Evolutionary conservation across 2,888 invertebrate species (phyloP).

Genomic region (Euplagia quadripunctaria): DNA sequence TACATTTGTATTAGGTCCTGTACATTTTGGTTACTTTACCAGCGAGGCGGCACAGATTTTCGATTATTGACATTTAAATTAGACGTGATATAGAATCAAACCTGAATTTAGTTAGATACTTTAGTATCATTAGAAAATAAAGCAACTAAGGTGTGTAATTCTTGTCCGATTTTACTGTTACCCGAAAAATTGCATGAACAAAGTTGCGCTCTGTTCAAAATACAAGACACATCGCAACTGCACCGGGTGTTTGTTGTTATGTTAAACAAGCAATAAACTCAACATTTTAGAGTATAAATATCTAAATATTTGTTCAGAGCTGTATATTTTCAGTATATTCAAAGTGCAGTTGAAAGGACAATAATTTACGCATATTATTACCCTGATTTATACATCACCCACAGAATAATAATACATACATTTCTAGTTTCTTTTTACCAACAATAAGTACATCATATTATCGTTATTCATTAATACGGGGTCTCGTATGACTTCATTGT

Average conservation of each 20-base stretch:
- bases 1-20: no score
- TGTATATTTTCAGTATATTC: conserved; percentile 36
- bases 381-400: conserved; percentile 1
- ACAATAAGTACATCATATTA: conserved; percentile 44
- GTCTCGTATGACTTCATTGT: conserved; percentile 62
- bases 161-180: not conserved
- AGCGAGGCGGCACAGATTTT: no score
- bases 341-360: conserved; percentile 26
- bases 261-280: conserved; percentile 24
- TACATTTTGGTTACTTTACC: no score
- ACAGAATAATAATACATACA: conserved; percentile 22
- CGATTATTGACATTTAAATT: no score
- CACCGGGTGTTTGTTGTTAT: conserved; percentile 23
- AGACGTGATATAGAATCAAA: no score
- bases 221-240: not conserved
- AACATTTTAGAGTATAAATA: conserved; percentile 11
- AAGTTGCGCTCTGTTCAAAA: not conserved
- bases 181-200: no score
- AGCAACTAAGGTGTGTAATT: not conserved
- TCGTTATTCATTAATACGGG: conserved; percentile 51
- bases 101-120: no score
- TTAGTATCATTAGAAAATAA: no score
- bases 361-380: conserved; percentile 42
- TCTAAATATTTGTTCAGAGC: conserved; percentile 14
- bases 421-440: conserved; percentile 46